Base-by-base conservation (phyloP, 1,140 invertebrate species). In the Procambarus virginalis region DNA sequence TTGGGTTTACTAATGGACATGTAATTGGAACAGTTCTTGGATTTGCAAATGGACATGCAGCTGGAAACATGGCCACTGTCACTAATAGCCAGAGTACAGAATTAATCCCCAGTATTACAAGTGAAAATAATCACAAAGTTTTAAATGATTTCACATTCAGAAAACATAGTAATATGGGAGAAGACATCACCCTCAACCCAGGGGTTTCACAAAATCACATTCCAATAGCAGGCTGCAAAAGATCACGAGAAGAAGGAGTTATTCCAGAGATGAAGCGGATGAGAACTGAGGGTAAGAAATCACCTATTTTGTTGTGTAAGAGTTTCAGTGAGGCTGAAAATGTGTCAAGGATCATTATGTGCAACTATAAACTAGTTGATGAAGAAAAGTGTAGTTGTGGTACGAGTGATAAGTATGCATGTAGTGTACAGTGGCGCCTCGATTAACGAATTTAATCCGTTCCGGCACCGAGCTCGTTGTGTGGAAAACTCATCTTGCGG, bases 241-340 rank as follows among this genome's bases (percentile, higher is more conserved):
- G 88, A 60, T 89, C 88, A 17, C 55, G 88, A 64, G 88, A 89
- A 73, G 88, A 89, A 14, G 88, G 81, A 22, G 34, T 78, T 64
- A 78, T 89, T 48, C 88, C 88, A 3, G 81, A 89, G 81, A 89
- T 89, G 81, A 89, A 89, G 82, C 22, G 88, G 45, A 89, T 84
- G 81, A 89, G 68, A 70, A 89, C 88, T 51, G 88, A 89, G 58
- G 88, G 88, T 89, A 89, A 89, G 88, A 87, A 10, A 14, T 83
- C 20, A 86, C 64, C 17, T 48, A 22, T 75, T 84, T 84, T 84
- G 46, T 84, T 51, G 12, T 22, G 46, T 48, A 10, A 22, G 20
- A 73, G 68, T 22, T 73, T 20, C 22, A 22, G 4, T 73, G 34
- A 5, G 14, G 5, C 6, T 73, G 68, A 73, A 73, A 34, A 73